Conservation (phyloP, 2,797 vertebrate species). For the Protosalanx chinensis region DNA sequence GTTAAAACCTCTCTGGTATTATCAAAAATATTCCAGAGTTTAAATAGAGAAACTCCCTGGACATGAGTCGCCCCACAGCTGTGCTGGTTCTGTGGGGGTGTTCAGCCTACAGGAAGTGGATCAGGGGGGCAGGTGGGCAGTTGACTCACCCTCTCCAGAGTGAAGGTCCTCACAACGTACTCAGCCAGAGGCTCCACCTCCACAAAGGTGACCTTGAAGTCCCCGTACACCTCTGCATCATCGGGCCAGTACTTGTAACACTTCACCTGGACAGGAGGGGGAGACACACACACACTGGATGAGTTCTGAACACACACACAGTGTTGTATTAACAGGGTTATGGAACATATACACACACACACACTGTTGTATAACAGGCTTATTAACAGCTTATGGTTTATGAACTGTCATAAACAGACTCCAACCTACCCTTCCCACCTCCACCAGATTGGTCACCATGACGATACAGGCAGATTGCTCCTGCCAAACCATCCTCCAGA, state of each 20-base stretch:
- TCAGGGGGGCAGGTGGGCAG: neutral
- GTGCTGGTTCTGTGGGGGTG: neutral
- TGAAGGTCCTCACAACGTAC: conserved; percentile 97
- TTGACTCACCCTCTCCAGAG: conserved; percentile 89
- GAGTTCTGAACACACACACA: neutral
- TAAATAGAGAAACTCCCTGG: neutral
- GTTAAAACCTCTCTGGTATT: conserved; percentile 87
- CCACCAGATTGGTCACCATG: conserved; percentile 99
- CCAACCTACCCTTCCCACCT: conserved; percentile 93
- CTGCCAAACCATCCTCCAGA: conserved; percentile 99
- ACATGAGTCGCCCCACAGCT: no score
- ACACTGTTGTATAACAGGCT: neutral
- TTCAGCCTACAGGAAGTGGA: neutral
- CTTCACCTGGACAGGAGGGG: conserved; percentile 83
- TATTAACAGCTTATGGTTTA: no score
- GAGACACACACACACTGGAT: conserved; percentile 6
- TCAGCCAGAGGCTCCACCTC: conserved; percentile 97
- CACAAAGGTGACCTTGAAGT: conserved; percentile 97
- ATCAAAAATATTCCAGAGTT: neutral
- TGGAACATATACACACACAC: conserved; percentile 5
- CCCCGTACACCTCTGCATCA: conserved; percentile 94
- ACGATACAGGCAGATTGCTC: conserved; percentile 97
- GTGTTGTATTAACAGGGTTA: neutral
- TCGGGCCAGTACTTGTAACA: conserved; percentile 99
- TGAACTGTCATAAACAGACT: conserved; percentile 4